Percentiles rank a stretch among this genome's conserved stretches.
phyloP scores from a whole-genome alignment of 2,888 invertebrate species.

The Willowsia nigromaculata region DNA sequence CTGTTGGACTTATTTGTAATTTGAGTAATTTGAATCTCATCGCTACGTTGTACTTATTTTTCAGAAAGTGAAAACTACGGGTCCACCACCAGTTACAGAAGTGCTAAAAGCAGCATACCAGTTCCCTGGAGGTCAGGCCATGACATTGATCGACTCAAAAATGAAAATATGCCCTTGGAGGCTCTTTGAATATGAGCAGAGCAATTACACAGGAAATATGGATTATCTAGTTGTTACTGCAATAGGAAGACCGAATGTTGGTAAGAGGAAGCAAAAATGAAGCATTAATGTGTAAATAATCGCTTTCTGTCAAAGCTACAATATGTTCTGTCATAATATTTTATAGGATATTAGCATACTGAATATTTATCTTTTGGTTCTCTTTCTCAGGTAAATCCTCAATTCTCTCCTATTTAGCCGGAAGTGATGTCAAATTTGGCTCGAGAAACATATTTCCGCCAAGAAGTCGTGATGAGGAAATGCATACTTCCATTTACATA shows the following conservation, averaged over 20 bases:
- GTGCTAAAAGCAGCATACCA: constrained; percentile 67
- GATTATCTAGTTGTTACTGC: constrained; percentile 78
- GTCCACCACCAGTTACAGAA: constrained; percentile 52
- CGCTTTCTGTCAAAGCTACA: not conserved
- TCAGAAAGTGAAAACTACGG: constrained; percentile 57
- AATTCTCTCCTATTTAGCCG: constrained; percentile 74
- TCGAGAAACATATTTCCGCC: constrained; percentile 67
- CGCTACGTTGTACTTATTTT: not conserved
- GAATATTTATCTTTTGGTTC: not conserved
- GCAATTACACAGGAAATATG: constrained; percentile 51
- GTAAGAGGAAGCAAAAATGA: not conserved
- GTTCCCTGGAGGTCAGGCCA: constrained; percentile 71
- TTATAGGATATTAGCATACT: not conserved
- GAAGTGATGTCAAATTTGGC: constrained; percentile 59
- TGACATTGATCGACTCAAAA: constrained; percentile 72
- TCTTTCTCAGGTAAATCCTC: constrained; percentile 74
- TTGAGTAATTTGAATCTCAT: not conserved
- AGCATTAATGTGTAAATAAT: not conserved
- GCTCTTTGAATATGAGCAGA: constrained; percentile 59
- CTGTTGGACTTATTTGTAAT: not conserved
- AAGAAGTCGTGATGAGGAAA: constrained; percentile 64
- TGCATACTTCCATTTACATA: constrained; percentile 73
- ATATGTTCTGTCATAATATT: not conserved
- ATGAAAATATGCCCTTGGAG: constrained; percentile 68
- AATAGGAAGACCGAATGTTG: constrained; percentile 73